Evolutionary conservation across 2,113 vertebrate species (phyloP), one percentile per base, ranked within the genome.

Genomic region (Alligator sinensis): DNA sequence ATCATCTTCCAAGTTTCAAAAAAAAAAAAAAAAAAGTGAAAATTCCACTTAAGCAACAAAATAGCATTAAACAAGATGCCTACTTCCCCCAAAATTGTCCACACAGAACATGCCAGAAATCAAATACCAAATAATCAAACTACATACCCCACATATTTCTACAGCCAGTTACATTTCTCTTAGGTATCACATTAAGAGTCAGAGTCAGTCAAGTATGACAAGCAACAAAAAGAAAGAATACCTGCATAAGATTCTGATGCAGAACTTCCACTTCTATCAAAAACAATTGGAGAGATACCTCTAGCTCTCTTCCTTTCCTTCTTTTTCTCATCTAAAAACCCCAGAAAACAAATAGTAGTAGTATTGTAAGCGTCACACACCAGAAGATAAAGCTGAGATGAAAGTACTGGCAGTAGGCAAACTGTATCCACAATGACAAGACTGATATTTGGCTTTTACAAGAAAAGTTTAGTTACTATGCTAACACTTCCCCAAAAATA

Each of bases 231-330:
- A 58, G 60, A 88, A 94, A 95, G 28, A 97, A 98, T 98, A 99
- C 98, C 98, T 99, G 98, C 97, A 95, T 98, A 99, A 0, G 98
- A 99, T 95, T 99, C 98, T 95, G 98, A 99, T 83, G 98, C 98
- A 98, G 98, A 99, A 96, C 98, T 99, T 98, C 98, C 98, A 97
- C 98, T 99, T 98, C 98, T 98, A 98, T 99, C 98, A 98, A 99
- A 99, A 97, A 99, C 98, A 97, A 99, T 98, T 6, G 98, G 98
- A 96, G 98, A 99, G 96, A 99, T 99, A 95, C 98, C 98, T 98
- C 98, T 98, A 97, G 98, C 98, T 98, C 98, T 98, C 97, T 98
- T 98, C 93, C 98, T 98, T 97, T 98, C 98, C 93, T 98, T 98
- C 97, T 98, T 98, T 97, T 98, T 99, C 97, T 98, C 98, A 86